Base-by-base conservation (phyloP, 2,797 vertebrate species). In the Syngnathus acus region DNA sequence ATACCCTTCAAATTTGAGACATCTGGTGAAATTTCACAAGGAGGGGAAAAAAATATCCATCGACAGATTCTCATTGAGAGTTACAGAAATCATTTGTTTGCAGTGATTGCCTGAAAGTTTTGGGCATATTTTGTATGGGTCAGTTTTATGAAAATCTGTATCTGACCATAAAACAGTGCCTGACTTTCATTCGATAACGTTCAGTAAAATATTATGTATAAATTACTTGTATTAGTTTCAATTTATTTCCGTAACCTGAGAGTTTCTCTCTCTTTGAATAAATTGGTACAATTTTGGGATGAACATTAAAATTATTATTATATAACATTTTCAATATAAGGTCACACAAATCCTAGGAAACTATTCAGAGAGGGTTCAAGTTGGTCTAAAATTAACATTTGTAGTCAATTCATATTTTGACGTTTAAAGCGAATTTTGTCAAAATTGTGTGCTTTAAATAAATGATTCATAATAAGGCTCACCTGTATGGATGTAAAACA, bases 401-500 rank as follows among this genome's bases (percentile, higher is more conserved):
- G 32, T 32, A 32, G 32, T 32, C 32, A 32, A 32, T 32, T 32
- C 32, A 32, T 32, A 32, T 32, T 32, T 32, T 32, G 32, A 3
- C 32, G 3, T 32, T 32, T 32, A 4, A 32, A 32, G 32, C 4
- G 3, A 48, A 19, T 16, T 26, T 26, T 1, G 32, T 51, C 48
- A 51, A 16, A 6, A 9, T 50, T 50, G 48, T 9, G 50, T 21
- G n/a, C 19, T 51, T 51, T 51, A 21, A 51, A 51, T 21, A 51
- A 51, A 2, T n/a, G 2, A 9, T n/a, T 51, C 50, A 9, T 3
- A 51, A 65, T 68, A 45, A 64, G 4, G 78, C 86, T 86, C 66
- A 89, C 87, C 84, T 62, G 17, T 69, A 0, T 7, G 9, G 65
- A 51, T 65, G 26, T 59, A 64, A 69, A 23, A 17, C 55, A 32